A percentile compares a stretch with the other conserved stretches of the same genome.
Conservation (phyloP, 1,140 invertebrate genomes). For the Acromyrmex heyeri region DNA sequence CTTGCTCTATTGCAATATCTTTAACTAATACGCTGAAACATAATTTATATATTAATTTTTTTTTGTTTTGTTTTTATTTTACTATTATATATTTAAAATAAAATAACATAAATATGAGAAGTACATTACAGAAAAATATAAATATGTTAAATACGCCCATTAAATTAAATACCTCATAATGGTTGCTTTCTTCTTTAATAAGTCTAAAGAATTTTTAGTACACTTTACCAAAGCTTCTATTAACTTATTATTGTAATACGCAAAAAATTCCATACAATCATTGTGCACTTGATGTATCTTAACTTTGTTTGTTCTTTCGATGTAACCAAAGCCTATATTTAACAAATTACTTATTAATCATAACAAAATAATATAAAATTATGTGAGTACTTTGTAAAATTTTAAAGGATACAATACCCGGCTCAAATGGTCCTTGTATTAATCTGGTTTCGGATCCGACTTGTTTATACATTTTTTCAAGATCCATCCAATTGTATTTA, state of each 20-base stretch:
- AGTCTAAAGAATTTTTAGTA: constrained; percentile 90
- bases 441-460: constrained; percentile 87
- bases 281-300: constrained; percentile 89
- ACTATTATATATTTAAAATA: constrained; percentile 6
- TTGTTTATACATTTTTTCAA: constrained; percentile 87
- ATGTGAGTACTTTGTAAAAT: neutral
- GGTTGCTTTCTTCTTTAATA: constrained; percentile 88
- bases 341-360: constrained; percentile 26
- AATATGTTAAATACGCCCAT: neutral
- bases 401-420: constrained; percentile 80
- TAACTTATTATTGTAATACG: constrained; percentile 91
- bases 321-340: constrained; percentile 87
- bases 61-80: neutral
- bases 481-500: constrained; percentile 90
- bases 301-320: constrained; percentile 88
- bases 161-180: constrained; percentile 48
- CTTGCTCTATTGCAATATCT: constrained; percentile 81
- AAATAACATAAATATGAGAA: neutral
- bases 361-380: constrained; percentile 1
- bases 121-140: neutral
- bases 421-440: constrained; percentile 85
- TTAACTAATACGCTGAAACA: constrained; percentile 80
- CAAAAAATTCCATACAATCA: constrained; percentile 92
- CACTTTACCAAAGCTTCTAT: constrained; percentile 90
- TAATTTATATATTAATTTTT: constrained; percentile 23